Base-by-base conservation (phyloP, 2,888 invertebrate species). In the Apamea sordens region DNA sequence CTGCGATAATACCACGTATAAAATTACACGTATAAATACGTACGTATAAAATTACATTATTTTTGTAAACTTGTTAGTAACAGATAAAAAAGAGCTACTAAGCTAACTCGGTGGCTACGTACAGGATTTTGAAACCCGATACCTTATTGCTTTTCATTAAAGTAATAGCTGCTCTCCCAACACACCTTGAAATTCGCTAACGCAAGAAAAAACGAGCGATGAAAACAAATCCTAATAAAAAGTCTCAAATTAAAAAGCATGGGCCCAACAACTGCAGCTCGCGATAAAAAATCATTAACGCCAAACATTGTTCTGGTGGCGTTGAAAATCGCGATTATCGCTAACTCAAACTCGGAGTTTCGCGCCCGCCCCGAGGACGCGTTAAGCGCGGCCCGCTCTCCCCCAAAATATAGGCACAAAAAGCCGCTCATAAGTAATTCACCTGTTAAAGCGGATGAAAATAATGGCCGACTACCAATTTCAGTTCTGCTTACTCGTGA, bases 241-340 rank as follows among this genome's bases (percentile, higher is more conserved):
- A 77, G 61, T 53, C 56, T 68, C 77, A 76, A 80, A 84, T 76
- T 84, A 80, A 82, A 89, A 81, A 81, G 77, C 65, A 44, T 64
- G 79, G 71, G 41, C 69, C 73, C 84, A 71, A 77, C 74, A 79
- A 79, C 83, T 89, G 85, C 80, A 85, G 78, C 73, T 41, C 36
- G 74, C 76, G 86, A 87, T 88, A 86, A 90, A 85, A 84, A 85
- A 87, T 80, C 90, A 86, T 84, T 81, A 79, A 81, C 79, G 77
- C 84, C 80, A 86, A 92, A 91, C 88, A 87, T 89, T 89, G 84
- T 89, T 86, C 79, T 87, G 89, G 77, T 79, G 84, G 91, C 88
- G 91, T 87, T 88, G 85, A 87, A 90, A 91, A 91, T 91, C 90
- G 92, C 87, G 90, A 92, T 93, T 88, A 92, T 92, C 92, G 87